A percentile compares a stretch with the other conserved stretches of the same genome.
phyloP scores from a whole-genome alignment of 2,113 vertebrate species.

The Ceuthmochares aereus region DNA sequence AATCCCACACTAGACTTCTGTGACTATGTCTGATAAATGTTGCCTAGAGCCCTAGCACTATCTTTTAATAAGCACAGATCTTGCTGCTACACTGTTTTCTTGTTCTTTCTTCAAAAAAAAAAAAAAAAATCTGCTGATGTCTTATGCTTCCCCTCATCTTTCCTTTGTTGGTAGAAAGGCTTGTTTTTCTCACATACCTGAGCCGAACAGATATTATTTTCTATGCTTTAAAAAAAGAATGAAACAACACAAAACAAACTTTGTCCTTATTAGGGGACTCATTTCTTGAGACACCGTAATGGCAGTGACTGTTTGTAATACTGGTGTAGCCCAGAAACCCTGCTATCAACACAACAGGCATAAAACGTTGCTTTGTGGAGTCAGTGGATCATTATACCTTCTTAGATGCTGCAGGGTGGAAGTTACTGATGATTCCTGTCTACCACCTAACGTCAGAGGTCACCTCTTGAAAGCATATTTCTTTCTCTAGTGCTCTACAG shows the following conservation, averaged over 20 bases:
- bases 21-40: conserved; percentile 11
- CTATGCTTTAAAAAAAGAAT: background rate
- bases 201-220: background rate
- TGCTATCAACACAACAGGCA: conserved; percentile 28
- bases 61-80: conserved; percentile 43
- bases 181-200: background rate
- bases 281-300: background rate
- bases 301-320: background rate
- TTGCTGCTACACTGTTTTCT: background rate
- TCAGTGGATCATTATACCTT: background rate
- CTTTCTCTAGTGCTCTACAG: background rate
- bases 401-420: background rate
- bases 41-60: background rate
- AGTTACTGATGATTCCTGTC: background rate
- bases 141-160: background rate
- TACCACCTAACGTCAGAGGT: background rate
- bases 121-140: background rate
- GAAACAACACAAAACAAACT: background rate
- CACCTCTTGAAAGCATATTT: background rate
- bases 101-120: conserved; percentile 1
- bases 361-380: background rate
- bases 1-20: conserved; percentile 13
- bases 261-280: background rate
- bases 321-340: background rate
- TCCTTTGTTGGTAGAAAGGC: background rate